Conservation (phyloP, 2,113 vertebrate species). For the Esox niger region DNA sequence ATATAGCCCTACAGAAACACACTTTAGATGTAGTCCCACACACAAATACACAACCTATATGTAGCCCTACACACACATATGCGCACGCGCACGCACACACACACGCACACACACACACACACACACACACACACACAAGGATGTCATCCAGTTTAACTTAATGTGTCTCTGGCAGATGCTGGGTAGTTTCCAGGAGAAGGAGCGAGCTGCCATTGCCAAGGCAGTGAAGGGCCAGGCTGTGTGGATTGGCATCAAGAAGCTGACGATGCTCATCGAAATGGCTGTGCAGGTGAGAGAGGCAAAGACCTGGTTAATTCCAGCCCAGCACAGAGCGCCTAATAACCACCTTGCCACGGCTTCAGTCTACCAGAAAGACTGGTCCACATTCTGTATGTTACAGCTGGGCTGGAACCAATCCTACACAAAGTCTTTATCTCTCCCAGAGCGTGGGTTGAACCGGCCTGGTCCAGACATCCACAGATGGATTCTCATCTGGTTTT, state of each 20-base stretch:
- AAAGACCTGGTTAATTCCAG: neutral
- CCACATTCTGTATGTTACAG: too few relatives aligned
- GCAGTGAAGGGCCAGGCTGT: conserved; percentile 78
- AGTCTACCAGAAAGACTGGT: too few relatives aligned
- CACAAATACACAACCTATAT: too few relatives aligned
- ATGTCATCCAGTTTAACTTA: neutral
- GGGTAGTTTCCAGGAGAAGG: conserved; percentile 88
- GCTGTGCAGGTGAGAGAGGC: conserved; percentile 81
- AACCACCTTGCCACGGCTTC: neutral
- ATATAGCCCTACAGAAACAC: too few relatives aligned
- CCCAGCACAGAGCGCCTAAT: neutral
- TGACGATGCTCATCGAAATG: conserved; percentile 98
- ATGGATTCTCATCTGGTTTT: conserved; percentile 48
- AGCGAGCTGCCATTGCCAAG: conserved; percentile 81
- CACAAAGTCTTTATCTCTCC: too few relatives aligned
- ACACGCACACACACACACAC: conserved; percentile 4
- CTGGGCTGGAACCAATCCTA: too few relatives aligned
- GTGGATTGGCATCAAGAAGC: conserved; percentile 95
- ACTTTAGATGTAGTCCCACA: too few relatives aligned
- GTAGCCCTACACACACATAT: neutral
- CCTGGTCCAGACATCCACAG: neutral
- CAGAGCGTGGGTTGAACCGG: neutral
- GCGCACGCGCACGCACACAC: conserved; percentile 55
- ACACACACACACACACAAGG: neutral
- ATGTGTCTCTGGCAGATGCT: conserved; percentile 75